phyloP scores from a whole-genome alignment of 2,888 invertebrate species.

The Eupithecia subfuscata region DNA sequence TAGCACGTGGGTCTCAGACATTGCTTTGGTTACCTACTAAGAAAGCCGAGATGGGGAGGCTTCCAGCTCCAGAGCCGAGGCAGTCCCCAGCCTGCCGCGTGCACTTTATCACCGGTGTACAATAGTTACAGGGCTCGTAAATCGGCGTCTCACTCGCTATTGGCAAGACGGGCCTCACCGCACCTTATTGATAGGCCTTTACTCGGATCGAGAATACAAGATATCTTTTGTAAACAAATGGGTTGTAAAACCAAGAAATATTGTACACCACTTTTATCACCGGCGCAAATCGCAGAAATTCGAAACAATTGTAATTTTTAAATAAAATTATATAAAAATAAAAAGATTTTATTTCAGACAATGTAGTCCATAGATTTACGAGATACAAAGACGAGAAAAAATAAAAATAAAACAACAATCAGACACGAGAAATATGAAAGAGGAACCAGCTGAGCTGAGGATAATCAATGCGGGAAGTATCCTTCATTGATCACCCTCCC shows the following conservation, averaged over 20 bases:
- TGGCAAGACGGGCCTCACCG: conserved; percentile 52
- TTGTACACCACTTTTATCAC: neutral
- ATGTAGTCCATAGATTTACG: too few species aligned
- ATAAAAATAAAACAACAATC: too few species aligned
- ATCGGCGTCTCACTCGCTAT: conserved; percentile 63
- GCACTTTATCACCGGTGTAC: conserved; percentile 41
- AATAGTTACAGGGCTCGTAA: conserved; percentile 53
- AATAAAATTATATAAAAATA: too few species aligned
- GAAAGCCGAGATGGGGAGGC: neutral
- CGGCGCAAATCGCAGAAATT: neutral
- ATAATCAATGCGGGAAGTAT: too few species aligned
- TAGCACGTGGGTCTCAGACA: neutral
- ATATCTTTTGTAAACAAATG: neutral
- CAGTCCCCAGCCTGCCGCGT: conserved; percentile 20
- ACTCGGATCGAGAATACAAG: conserved; percentile 49
- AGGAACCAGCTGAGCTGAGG: too few species aligned
- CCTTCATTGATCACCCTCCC: too few species aligned
- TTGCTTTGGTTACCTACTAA: neutral
- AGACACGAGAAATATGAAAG: too few species aligned
- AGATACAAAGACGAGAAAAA: too few species aligned
- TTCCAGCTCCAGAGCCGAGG: neutral
- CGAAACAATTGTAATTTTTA: neutral
- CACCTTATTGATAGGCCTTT: conserved; percentile 76
- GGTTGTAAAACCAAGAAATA: neutral
- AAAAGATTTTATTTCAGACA: too few species aligned